Base-by-base conservation (phyloP, 2,797 vertebrate species). In the Menidia menidia region DNA sequence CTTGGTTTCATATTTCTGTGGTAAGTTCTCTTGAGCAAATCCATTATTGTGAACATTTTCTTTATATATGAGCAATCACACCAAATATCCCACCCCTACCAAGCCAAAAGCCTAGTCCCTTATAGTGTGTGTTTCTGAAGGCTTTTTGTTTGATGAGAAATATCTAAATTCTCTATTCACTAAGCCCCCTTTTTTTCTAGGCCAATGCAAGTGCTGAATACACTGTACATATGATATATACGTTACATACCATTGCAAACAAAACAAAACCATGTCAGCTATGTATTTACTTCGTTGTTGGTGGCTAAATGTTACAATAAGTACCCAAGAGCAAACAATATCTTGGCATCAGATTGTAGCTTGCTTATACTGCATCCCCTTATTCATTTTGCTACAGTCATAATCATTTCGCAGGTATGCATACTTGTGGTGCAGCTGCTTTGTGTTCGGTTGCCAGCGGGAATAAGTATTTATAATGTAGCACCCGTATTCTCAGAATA, bases 391-490 rank as follows among this genome's bases (percentile, higher is more conserved):
- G 35, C 70, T 66, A 56, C 41, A 73, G 64, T 72, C 65, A 72
- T 86, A 81, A 83, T 84, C 75, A 86, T 88, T 59, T 58, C 81
- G 84, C 75, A 85, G 65, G 54, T 60, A 72, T 88, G 77, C 68
- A 85, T 81, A 86, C 87, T 83, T 75, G 71, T 73, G 68, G 67
- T 74, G 73, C 78, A 71, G 81, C 78, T 85, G 80, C 76, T 79
- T 73, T 73, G 80, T 73, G 77, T 84, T 78, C 81, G 47, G 35
- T 55, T 60, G 75, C 83, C 82, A 68, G 77, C 44, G 52, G 87
- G 82, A 82, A 72, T 67, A 64, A 75, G 74, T 74, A 77, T 85
- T 85, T 85, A 81, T 85, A 88, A 87, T 78, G 64, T 69, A 68
- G 69, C 39, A 43, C 56, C 64, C 56, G 32, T 31, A 66, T 85